phyloP scores from a whole-genome alignment of 2,113 vertebrate genomes.

The Gopherus evgoodei region DNA sequence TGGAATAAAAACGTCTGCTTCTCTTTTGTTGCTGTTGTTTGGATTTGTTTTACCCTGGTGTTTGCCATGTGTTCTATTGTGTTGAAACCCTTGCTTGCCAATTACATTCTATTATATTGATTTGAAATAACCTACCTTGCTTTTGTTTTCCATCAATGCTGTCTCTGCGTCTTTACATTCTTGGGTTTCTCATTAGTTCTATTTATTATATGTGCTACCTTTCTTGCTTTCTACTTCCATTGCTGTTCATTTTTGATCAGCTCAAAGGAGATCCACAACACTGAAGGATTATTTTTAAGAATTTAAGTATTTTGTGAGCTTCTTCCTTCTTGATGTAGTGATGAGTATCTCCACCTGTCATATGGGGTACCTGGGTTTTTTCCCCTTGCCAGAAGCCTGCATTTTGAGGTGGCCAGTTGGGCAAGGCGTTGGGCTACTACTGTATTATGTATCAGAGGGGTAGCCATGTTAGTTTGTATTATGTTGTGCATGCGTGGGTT shows the following conservation, averaged over 20 bases:
- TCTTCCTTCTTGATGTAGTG: not conserved
- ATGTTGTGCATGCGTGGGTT: not conserved
- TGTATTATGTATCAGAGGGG: not conserved
- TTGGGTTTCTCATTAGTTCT: rapidly evolving
- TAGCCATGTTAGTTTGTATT: not conserved
- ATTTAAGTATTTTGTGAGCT: not conserved
- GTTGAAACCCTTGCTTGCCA: rapidly evolving
- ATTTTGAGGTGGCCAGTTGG: not conserved
- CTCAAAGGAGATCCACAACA: not conserved
- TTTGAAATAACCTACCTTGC: not conserved
- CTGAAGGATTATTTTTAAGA: not conserved
- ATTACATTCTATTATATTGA: rapidly evolving
- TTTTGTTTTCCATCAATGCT: not conserved
- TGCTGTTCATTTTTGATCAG: not conserved
- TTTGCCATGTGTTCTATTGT: not conserved
- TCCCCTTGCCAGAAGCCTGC: not conserved
- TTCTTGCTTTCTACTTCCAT: not conserved
- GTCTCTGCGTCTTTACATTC: not conserved
- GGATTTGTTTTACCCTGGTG: rapidly evolving
- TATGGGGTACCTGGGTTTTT: not conserved
- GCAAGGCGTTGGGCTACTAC: not conserved
- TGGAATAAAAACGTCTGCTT: not conserved
- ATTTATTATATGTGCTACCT: rapidly evolving
- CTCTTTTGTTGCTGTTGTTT: rapidly evolving
- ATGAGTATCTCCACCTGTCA: not conserved